Evolutionary conservation across 35 echinoderm and acorn worm genomes (phyloP), one percentile per base, ranked within the genome.

Genomic region (Eucidaris tribuloides): DNA sequence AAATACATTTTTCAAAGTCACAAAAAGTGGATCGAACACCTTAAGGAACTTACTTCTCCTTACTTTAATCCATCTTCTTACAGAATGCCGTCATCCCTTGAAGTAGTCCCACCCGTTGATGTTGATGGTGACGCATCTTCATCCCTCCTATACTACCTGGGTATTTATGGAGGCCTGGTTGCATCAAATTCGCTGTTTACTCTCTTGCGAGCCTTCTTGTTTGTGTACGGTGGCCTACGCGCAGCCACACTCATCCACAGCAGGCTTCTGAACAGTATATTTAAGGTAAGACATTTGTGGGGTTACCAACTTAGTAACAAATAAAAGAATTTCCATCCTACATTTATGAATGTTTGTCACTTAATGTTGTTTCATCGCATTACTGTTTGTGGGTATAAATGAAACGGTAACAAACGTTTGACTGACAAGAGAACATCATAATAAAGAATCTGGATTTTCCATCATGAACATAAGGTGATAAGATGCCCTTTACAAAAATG

Each of bases 131-230:
- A 85, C 62, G 79, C 88, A 27, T 64, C 61, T 14, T 64, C 61
- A 15, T 64, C 61, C 62, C 41, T 97, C 45, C 50, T 13, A 29
- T 96, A 83, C 78, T 91, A 87, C 42, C 81, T 96, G 11, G 88
- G 88, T 32, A 83, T 96, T 58, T 96, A 96, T 46, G 93, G 88
- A 28, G 83, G 93, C 49, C 48, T 96, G n/a, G 93, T 84, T 15
- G 93, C 66, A 64, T 84, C 80, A 9, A 91, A 91, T 45, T 90
- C 87, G 11, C 46, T 96, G 22, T 96, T 87, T 35, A 91, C 89
- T 1, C 55, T 96, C 9, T 29, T 87, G 19, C 62, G 88, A 55
- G 89, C 88, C 40, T 91, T 96, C 71, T 86, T 89, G 7, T 96
- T 96, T 85, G 93, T 88, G 15, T 88, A 96, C 61, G 84, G 88